Base-by-base conservation (phyloP, 2,113 vertebrate genomes). In the Propithecus coquereli region DNA sequence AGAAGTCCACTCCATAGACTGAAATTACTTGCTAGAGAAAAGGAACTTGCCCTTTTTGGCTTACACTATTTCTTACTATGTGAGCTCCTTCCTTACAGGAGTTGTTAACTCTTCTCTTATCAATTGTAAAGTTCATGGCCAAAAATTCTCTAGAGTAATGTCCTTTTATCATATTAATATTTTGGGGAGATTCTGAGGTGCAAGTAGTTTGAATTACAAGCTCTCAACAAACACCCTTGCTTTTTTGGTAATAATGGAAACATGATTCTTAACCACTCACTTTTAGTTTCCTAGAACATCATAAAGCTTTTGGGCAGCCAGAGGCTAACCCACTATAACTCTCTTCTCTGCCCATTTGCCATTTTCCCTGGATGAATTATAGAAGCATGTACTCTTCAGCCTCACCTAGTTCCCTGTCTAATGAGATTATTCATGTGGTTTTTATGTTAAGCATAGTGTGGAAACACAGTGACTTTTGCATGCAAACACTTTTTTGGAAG, bases 121-220 rank as follows among this genome's bases (percentile, higher is more conserved):
- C 34, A 65, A 1, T 22, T 94, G 11, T 59, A 63, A 87, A 77
- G 37, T 84, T 96, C 52, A 92, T 32, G 91, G 76, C 12, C 68
- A 45, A 87, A 18, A 80, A 66, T 68, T 87, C 76, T 85, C 54
- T 77, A 71, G 18, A 90, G n/a, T 5, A 8, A 92, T 68, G 68
- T 65, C 27, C 66, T 92, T 85, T 86, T 83, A 87, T 71, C 63
- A 63, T 79, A 57, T 57, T 57, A 57, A 57, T 57, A 45, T 68
- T 95, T 97, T 91, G 79, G 0, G 87, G 94, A 54, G 45, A 84
- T 76, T 94, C 81, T 18, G 20, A 85, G 34, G 40, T n/a, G 81
- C 40, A 93, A 63, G 18, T 92, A 90, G 80, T 87, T 94, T 93
- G 43, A 96, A 90, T 94, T 84, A 77, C 65, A 95, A n/a, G 10